phyloP scores from a whole-genome alignment of 2,113 vertebrate genomes.

The Mesoclemmys tuberculata region DNA sequence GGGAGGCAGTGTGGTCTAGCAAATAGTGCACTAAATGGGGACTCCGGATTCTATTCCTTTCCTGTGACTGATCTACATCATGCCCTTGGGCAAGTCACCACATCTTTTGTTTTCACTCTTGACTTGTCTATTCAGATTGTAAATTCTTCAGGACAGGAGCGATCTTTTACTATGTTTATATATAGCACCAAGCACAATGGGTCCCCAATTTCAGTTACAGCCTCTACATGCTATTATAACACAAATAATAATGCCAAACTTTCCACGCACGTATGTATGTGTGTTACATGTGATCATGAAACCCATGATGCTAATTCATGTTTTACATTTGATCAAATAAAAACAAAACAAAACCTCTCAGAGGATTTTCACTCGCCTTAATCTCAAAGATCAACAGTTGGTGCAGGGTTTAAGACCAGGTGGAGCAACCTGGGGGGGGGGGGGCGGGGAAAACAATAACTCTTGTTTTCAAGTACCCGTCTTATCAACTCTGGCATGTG shows the following conservation, averaged over 20 bases:
- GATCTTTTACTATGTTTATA: not conserved
- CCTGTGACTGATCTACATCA: not conserved
- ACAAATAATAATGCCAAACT: fast-evolving
- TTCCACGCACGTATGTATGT: fast-evolving
- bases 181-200: fast-evolving
- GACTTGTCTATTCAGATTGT: not conserved
- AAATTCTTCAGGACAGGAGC: not conserved
- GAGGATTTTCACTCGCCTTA: not conserved
- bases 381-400: fast-evolving
- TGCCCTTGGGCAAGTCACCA: conserved; percentile 2
- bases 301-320: not conserved
- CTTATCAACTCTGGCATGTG: conserved; percentile 53
- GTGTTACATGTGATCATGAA: not conserved
- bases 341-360: not conserved
- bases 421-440: not conserved
- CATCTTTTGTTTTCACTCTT: not conserved
- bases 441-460: fast-evolving
- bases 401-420: not conserved
- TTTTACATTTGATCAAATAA: not conserved
- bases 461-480: conserved; percentile 6
- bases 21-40: conserved; percentile 19
- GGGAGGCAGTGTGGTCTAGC: conserved; percentile 32
- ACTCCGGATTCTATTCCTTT: not conserved
- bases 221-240: not conserved
- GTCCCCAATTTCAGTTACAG: not conserved